Evolutionary conservation across 2,888 invertebrate genomes (phyloP).

Genomic region (Blomia tropicalis): DNA sequence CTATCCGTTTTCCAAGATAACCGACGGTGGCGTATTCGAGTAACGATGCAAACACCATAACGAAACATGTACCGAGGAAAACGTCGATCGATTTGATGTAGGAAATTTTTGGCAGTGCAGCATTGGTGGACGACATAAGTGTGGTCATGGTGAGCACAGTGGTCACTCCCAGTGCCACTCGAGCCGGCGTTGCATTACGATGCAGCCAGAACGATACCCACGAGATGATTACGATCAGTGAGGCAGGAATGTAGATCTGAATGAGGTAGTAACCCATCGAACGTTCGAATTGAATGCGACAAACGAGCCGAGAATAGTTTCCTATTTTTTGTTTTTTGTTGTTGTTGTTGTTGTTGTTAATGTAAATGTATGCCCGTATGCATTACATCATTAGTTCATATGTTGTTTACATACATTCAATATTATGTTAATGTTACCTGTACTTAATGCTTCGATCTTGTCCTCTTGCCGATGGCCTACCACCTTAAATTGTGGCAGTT

Average conservation of each 20-base stretch:
- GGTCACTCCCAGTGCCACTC: slow-evolving; percentile 32
- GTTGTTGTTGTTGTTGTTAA: too few relatives aligned
- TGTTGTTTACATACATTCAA: background rate
- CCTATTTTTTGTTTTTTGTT: too few relatives aligned
- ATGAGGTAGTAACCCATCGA: slow-evolving; percentile 37
- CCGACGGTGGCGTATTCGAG: slow-evolving; percentile 34
- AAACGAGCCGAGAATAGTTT: slow-evolving; percentile 34
- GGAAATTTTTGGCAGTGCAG: slow-evolving; percentile 38
- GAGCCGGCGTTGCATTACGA: slow-evolving; percentile 31
- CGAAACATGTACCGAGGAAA: slow-evolving; percentile 40
- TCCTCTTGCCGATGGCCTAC: slow-evolving; percentile 30
- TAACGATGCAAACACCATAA: slow-evolving; percentile 39
- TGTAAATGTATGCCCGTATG: background rate
- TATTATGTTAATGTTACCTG: too few relatives aligned
- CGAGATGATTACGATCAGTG: slow-evolving; percentile 32
- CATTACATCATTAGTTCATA: too few relatives aligned
- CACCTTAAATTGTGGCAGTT: slow-evolving; percentile 34
- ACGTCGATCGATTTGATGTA: slow-evolving; percentile 38
- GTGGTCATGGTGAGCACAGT: slow-evolving; percentile 43
- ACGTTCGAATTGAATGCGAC: slow-evolving; percentile 34
- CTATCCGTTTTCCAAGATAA: slow-evolving; percentile 31
- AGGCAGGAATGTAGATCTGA: slow-evolving; percentile 35
- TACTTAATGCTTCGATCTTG: slow-evolving; percentile 29
- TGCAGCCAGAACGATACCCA: slow-evolving; percentile 32
- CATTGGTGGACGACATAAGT: slow-evolving; percentile 33